These are phyloP conservation scores for Oryzias sinensis DNA, from an alignment of 2,797 vertebrate species.

Conservation along the genomic window DNA sequence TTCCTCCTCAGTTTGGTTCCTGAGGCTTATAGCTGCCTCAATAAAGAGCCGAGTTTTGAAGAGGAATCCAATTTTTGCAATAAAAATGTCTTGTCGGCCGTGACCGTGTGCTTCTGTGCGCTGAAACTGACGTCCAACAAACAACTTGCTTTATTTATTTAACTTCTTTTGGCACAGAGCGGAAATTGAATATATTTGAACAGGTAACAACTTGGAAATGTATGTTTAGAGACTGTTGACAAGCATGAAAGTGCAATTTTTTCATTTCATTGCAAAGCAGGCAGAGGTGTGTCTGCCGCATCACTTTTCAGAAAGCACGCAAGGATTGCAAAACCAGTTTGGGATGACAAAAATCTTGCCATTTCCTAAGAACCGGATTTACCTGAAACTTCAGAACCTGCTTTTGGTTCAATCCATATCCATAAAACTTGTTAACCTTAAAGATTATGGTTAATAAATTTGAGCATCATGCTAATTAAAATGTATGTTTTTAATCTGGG, in stretches of 20 bases:
- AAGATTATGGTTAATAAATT: too few species aligned
- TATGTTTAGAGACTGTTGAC: slow-evolving; percentile 79
- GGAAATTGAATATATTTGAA: too few species aligned
- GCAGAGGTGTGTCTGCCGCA: slow-evolving; percentile 68
- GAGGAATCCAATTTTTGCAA: slow-evolving; percentile 63
- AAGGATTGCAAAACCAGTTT: slow-evolving; percentile 12
- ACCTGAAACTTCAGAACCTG: too few species aligned
- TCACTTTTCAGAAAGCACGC: slow-evolving; percentile 35
- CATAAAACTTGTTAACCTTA: too few species aligned
- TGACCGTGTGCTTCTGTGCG: slow-evolving; percentile 40
- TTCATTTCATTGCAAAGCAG: slow-evolving; percentile 76
- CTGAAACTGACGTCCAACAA: slow-evolving; percentile 28
- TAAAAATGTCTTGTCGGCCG: slow-evolving; percentile 63
- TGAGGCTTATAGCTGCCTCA: slow-evolving; percentile 37
- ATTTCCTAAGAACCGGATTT: neutral
- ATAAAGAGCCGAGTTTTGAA: slow-evolving; percentile 50
- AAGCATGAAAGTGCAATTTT: slow-evolving; percentile 76
- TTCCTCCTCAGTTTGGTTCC: slow-evolving; percentile 41
- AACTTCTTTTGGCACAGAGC: slow-evolving; percentile 4
- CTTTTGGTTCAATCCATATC: too few species aligned
- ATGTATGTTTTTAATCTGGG: too few species aligned
- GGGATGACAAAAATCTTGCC: neutral
- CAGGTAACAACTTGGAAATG: slow-evolving; percentile 27
- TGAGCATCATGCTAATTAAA: too few species aligned
- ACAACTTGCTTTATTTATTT: slow-evolving; percentile 18